phyloP scores from a whole-genome alignment of 2,888 invertebrate species.

The Zelleria hepariella region DNA sequence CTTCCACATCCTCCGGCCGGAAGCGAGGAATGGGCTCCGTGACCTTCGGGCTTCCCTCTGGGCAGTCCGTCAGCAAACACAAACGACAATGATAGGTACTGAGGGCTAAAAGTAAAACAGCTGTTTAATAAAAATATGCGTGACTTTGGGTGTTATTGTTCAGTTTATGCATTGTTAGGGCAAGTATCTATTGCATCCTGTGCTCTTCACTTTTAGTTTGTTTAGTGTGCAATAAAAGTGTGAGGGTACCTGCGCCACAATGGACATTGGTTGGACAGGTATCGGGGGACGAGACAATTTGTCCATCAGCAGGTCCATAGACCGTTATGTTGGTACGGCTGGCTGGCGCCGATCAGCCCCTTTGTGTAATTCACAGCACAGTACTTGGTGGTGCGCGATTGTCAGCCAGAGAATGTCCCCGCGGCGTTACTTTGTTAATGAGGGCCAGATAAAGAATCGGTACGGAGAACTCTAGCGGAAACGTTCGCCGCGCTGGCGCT shows the following conservation, averaged over 20 bases:
- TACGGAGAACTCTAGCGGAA: constrained; percentile 6
- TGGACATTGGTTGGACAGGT: constrained; percentile 29
- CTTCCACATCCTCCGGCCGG: constrained; percentile 12
- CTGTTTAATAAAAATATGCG: constrained; percentile 18
- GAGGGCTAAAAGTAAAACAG: neutral
- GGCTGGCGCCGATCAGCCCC: constrained; percentile 53
- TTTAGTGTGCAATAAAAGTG: constrained; percentile 29
- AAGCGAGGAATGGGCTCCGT: constrained; percentile 5
- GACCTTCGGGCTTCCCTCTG: neutral
- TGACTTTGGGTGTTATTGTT: constrained; percentile 34
- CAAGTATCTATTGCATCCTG: constrained; percentile 42
- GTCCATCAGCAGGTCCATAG: constrained; percentile 27
- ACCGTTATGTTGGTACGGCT: constrained; percentile 53
- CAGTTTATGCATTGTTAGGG: constrained; percentile 31
- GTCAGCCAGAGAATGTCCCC: constrained; percentile 14
- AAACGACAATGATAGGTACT: constrained; percentile 13
- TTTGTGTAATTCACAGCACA: constrained; percentile 29
- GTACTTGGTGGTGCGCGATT: constrained; percentile 26
- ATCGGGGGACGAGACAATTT: constrained; percentile 22
- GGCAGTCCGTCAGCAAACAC: neutral
- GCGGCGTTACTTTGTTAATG: constrained; percentile 20
- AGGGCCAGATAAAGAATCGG: constrained; percentile 6
- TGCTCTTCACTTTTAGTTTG: constrained; percentile 38
- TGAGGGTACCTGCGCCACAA: constrained; percentile 37
- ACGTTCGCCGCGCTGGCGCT: constrained; percentile 31